Evolutionary conservation across 2,888 invertebrate species (phyloP), one percentile per base, ranked within the genome.

Genomic region (Argynnis bischoffii): DNA sequence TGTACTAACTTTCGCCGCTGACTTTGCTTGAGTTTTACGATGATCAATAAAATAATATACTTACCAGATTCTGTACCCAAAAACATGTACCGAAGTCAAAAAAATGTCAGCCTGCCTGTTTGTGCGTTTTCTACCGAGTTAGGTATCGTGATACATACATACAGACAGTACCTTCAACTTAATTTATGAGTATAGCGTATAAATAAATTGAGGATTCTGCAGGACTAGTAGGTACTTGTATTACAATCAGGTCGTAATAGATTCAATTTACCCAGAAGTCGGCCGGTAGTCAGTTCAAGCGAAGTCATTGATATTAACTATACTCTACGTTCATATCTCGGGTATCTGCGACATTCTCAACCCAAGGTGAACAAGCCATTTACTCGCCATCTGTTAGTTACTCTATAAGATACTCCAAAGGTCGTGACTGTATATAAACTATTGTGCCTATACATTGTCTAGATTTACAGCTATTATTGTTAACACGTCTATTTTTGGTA

Each of bases 351-450:
- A 82, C 86, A 85, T 85, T 86, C 85, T 79, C 76, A 73, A 74
- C 66, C 78, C 86, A 86, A 86, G 86, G 86, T 84, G 81, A 86
- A 63, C 85, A 56, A 76, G 84, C 83, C 84, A 71, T 76, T 84
- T 83, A 85, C 85, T 79, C 69, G 78, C 67, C 79, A 79, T 77
- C 78, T 77, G 76, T 74, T 76, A 73, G 78, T 75, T 78, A 83
- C 73, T 72, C 66, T 79, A 81, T 82, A 83, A 81, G 78, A 75
- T 75, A 77, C 78, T 78, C 72, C 78, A 87, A 88, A 88, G 87
- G 87, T 85, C 86, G 87, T 87, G 87, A 87, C 87, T 82, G 53
- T 81, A 76, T 77, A 72, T 72, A 76, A 75, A 74, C 71, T 72
- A 77, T 74, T 72, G 69, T 74, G 74, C 72, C 66, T 66, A 74